phyloP scores from a whole-genome alignment of 2,797 vertebrate species.

The Sebastes itinus region DNA sequence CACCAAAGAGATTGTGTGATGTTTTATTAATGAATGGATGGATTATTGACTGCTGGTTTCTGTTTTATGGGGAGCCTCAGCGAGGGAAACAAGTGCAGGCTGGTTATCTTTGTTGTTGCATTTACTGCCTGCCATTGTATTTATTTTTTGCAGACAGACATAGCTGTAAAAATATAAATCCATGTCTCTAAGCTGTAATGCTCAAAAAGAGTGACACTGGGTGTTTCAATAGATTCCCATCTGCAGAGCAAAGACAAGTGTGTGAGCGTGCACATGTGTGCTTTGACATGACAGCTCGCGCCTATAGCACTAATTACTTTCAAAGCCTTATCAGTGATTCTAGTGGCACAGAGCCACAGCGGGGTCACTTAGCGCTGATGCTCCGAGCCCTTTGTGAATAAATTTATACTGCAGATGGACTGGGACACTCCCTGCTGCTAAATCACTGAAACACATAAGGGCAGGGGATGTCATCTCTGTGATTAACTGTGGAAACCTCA shows the following conservation, averaged over 20 bases:
- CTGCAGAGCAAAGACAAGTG: constrained; percentile 17
- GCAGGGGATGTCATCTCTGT: constrained; percentile 7
- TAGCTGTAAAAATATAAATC: not conserved
- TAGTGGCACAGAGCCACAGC: constrained; percentile 41
- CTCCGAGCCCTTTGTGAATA: constrained; percentile 49
- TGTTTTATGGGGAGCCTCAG: not conserved
- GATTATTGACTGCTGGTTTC: constrained; percentile 35
- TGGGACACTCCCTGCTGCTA: constrained; percentile 24
- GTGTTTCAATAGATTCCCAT: constrained; percentile 12
- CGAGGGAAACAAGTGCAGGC: not conserved
- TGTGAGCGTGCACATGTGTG: not conserved
- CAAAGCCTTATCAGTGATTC: constrained; percentile 58
- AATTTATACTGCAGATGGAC: constrained; percentile 38
- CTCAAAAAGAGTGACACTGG: not conserved
- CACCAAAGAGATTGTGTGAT: constrained; percentile 18
- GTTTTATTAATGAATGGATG: constrained; percentile 28
- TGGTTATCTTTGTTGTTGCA: not conserved
- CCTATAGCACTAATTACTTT: constrained; percentile 46
- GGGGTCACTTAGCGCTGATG: constrained; percentile 34
- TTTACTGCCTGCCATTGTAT: not conserved
- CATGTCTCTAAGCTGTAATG: not conserved
- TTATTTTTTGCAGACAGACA: not conserved
- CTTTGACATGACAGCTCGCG: constrained; percentile 2
- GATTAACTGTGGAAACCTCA: constrained; percentile 17
- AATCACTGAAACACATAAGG: constrained; percentile 20